Conservation (phyloP, 2,113 vertebrate genomes). For the Pedetes capensis region DNA sequence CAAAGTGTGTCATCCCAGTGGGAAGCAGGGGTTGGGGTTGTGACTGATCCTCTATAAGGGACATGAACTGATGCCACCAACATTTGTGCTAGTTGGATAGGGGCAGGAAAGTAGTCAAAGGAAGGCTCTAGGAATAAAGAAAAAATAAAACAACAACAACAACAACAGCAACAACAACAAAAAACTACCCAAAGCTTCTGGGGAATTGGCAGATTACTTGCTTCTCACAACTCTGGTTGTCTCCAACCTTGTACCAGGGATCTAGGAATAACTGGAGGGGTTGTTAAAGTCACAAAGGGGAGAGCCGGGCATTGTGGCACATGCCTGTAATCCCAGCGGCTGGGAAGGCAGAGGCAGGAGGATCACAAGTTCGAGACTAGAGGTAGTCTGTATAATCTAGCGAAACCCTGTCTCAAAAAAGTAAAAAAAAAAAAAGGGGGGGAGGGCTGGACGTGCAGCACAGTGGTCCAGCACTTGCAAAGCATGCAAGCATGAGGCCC, state of each 20-base stretch:
- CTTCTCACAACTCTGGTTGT: background rate
- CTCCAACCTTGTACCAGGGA: background rate
- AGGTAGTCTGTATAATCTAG: no score
- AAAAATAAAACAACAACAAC: no score
- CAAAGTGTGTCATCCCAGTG: background rate
- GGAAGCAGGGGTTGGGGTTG: background rate
- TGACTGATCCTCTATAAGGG: background rate
- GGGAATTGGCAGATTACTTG: background rate
- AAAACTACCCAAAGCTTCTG: background rate
- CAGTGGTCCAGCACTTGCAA: no score
- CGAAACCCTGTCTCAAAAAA: no score
- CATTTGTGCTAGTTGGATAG: background rate
- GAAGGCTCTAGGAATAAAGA: background rate
- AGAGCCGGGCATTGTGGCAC: no score
- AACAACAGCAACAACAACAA: no score
- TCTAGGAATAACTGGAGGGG: background rate
- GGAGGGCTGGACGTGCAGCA: no score
- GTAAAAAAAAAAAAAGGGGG: no score
- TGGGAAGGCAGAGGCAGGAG: no score
- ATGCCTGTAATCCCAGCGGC: no score
- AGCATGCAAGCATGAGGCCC: no score
- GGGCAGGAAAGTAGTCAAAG: background rate
- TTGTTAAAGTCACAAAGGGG: background rate
- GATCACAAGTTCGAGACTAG: no score
- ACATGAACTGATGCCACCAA: background rate